phyloP scores from a whole-genome alignment of 2,797 vertebrate genomes.

The Sarcophilus harrisii region DNA sequence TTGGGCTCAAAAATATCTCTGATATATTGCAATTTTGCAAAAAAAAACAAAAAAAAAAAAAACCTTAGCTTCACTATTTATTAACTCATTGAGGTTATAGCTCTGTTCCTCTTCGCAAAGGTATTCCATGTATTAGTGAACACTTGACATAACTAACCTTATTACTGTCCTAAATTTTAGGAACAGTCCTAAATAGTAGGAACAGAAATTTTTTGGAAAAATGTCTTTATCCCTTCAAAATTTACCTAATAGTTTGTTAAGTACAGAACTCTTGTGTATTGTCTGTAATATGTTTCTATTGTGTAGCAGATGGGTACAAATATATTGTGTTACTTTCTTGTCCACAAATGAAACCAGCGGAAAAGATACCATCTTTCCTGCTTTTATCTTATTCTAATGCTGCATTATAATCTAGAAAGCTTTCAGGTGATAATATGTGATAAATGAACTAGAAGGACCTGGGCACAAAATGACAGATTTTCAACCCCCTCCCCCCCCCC shows the following conservation, averaged over 20 bases:
- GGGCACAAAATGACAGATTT: not conserved
- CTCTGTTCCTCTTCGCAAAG: not conserved
- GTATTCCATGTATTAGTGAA: not conserved
- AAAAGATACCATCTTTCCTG: not conserved
- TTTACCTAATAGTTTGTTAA: not conserved
- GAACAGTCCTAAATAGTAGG: not conserved
- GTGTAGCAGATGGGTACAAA: not conserved
- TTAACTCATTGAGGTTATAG: not conserved
- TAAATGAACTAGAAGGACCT: not conserved
- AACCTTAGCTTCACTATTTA: not conserved
- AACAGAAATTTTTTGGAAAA: not conserved
- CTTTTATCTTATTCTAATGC: not conserved
- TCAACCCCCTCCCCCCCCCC: not conserved
- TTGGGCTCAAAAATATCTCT: not conserved
- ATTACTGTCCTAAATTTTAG: not conserved
- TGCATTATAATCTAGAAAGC: not conserved
- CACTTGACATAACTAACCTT: not conserved
- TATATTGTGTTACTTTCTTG: not conserved
- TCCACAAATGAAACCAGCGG: not conserved
- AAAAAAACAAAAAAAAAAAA: too few species aligned
- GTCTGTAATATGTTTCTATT: not conserved
- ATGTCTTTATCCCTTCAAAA: not conserved
- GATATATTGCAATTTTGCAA: not conserved
- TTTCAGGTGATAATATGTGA: not conserved
- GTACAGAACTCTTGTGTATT: not conserved